Base-by-base conservation (phyloP, 2,888 invertebrate genomes). In the Xestobium rufovillosum region DNA sequence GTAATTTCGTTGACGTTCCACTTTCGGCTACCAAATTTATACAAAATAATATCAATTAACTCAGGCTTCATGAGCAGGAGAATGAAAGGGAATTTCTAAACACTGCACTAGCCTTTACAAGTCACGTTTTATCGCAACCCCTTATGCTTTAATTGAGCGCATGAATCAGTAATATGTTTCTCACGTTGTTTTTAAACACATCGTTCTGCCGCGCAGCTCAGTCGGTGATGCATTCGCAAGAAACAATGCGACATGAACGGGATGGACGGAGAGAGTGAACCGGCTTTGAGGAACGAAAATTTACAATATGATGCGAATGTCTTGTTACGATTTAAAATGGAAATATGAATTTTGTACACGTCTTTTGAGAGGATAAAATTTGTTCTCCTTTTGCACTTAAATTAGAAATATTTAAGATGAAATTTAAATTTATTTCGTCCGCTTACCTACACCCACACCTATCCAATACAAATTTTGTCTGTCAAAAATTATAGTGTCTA, bases 91-190 rank as follows among this genome's bases (percentile, higher is more conserved):
- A 57, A 57, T 56, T 48, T 34, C 48, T 56, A 50, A 57, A 48
- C 41, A 49, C 42, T 38, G 45, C 46, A 47, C 44, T 48, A 44
- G 48, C 45, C 43, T 48, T 52, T 53, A 46, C 49, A 39, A 47
- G 51, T 46, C 39, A 40, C 45, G 49, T 50, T 52, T 55, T 54
- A 54, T 53, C 49, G 48, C 52, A 51, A 55, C 56, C 57, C 57
- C 55, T 58, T 59, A 51, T 44, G 50, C 51, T 56, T 56, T 60
- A 60, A 60, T 60, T 60, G 59, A 56, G 52, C 49, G 48, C 52
- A 56, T 60, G 58, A 60, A 59, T 59, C 52, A 57, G 47, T 59
- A 56, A 60, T 52, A 48, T 39, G 45, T 47, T 56, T 53, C 57
- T 53, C 56, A 53, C 56, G 52, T 54, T 53, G 51, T 54, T 52